These are phyloP conservation scores for human DNA, from an alignment of 2,113 vertebrate genomes.

Conservation along the genomic window GRCh38 chr11:44751001-44751500, in stretches of 20 bases:
- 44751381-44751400: background rate
- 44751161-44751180: background rate
- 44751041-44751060: background rate
- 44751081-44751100: background rate
- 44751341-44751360: background rate
- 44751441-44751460: fast-evolving
- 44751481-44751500: background rate
- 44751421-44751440: background rate
- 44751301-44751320: conserved; percentile 32
- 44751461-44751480: background rate
- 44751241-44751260: background rate
- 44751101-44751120: fast-evolving
- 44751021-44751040: fast-evolving
- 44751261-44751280: background rate
- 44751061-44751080: fast-evolving
- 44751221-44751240: fast-evolving
- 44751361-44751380: background rate
- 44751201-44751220: background rate
- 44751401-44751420: fast-evolving
- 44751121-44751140: background rate
- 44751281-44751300: background rate
- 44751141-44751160: background rate
- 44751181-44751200: background rate
- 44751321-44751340: conserved; percentile 30
- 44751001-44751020: background rate